Conservation (phyloP, 2,888 invertebrate species). For the Lasioglossum morio region DNA sequence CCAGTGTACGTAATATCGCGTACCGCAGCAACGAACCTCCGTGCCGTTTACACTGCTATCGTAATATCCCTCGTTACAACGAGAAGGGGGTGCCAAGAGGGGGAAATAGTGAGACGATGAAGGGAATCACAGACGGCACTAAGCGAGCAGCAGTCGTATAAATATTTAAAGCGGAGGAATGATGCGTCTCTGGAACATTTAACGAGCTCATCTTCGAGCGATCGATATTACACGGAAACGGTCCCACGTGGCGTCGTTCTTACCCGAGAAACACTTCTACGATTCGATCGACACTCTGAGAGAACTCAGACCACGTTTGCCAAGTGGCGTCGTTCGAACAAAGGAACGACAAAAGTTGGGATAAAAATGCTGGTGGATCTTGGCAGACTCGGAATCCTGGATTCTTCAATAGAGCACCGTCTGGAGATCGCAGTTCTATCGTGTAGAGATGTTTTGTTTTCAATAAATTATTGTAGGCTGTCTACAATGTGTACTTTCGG, state of each 20-base stretch:
- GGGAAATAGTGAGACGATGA: neutral
- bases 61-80: conserved; percentile 16
- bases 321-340: neutral
- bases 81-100: neutral
- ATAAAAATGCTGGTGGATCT: neutral
- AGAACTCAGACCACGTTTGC: neutral
- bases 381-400: neutral
- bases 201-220: neutral
- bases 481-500: neutral
- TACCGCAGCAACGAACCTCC: neutral
- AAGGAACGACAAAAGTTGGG: neutral
- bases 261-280: neutral
- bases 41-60: conserved; percentile 3
- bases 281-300: neutral
- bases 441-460: neutral
- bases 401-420: neutral
- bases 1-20: conserved; percentile 14
- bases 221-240: neutral
- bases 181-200: neutral
- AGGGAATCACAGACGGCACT: neutral
- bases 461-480: neutral
- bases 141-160: conserved; percentile 1
- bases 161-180: conserved; percentile 8
- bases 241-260: neutral
- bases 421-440: neutral